Evolutionary conservation across 2,888 invertebrate species (phyloP).

Genomic region (Epinotia nisella): DNA sequence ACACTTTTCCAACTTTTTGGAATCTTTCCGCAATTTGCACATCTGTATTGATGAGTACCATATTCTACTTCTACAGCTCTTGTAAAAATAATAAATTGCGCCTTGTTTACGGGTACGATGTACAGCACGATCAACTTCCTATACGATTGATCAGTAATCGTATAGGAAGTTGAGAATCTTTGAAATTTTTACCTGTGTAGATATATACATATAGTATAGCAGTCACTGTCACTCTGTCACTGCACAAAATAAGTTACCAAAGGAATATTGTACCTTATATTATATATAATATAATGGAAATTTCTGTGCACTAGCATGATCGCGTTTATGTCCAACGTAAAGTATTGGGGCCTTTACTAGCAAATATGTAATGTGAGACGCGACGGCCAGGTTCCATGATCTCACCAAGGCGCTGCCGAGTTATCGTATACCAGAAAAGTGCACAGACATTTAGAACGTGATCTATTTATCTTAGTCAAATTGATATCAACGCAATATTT

Average conservation of each 20-base stretch:
- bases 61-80: too few species aligned
- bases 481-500: background rate
- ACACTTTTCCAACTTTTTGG: too few species aligned
- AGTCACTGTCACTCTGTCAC: slow-evolving; percentile 5
- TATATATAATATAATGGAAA: background rate
- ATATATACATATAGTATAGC: background rate
- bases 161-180: background rate
- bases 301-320: background rate
- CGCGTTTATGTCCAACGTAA: too few species aligned
- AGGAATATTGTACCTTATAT: slow-evolving; percentile 16
- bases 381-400: too few species aligned
- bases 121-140: background rate
- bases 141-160: too few species aligned
- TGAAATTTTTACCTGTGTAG: background rate
- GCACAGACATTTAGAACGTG: background rate
- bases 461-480: slow-evolving; percentile 1
- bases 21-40: too few species aligned
- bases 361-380: too few species aligned
- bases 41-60: too few species aligned
- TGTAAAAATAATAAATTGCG: background rate
- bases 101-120: background rate
- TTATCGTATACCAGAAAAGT: background rate
- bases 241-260: slow-evolving; percentile 32
- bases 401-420: too few species aligned
- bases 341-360: too few species aligned